phyloP scores from a whole-genome alignment of 1,140 invertebrate genomes.

The Melanaphis sacchari region DNA sequence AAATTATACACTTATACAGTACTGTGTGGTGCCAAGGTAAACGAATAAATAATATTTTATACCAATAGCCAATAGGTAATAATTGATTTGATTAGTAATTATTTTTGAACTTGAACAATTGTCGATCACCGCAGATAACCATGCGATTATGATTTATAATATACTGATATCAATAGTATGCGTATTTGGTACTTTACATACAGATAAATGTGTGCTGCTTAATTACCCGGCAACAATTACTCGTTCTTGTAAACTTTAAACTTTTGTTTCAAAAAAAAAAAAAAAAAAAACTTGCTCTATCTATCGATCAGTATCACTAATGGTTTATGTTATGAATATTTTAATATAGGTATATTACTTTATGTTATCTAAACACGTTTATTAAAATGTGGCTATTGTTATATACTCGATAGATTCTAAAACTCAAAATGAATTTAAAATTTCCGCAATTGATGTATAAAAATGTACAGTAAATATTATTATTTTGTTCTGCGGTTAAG shows the following conservation, averaged over 20 bases:
- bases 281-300: background rate
- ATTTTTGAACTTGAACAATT: slow-evolving; percentile 16
- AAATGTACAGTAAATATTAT: background rate
- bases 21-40: background rate
- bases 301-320: background rate
- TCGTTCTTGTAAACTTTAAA: background rate
- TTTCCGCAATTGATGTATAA: background rate
- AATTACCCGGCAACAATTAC: background rate
- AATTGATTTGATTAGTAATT: background rate
- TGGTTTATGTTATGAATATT: background rate
- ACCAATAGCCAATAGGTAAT: background rate
- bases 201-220: background rate
- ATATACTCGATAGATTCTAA: background rate
- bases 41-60: background rate
- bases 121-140: background rate
- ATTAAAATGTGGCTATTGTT: background rate
- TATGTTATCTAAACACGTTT: background rate
- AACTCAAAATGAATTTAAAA: background rate
- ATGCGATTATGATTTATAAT: background rate
- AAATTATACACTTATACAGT: background rate
- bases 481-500: background rate
- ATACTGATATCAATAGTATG: background rate
- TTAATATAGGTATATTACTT: background rate
- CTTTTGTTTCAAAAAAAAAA: no score
- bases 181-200: background rate